A percentile compares a stretch with the other conserved stretches of the same genome.
Evolutionary conservation across 2,113 vertebrate genomes (phyloP).

Genomic region (Speoplatyrhinus poulsoni): DNA sequence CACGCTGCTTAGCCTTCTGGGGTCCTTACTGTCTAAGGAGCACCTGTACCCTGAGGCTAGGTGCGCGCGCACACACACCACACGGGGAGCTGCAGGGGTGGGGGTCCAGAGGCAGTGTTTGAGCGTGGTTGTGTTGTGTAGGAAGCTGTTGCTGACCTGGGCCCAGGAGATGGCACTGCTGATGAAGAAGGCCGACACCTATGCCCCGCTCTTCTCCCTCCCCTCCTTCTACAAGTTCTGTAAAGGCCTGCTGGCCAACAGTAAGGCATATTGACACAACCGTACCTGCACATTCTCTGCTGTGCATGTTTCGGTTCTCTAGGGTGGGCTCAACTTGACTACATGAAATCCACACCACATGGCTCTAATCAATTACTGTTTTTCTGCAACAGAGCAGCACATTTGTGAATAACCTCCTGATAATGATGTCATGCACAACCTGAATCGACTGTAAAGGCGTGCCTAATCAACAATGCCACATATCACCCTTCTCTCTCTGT

Average conservation of each 20-base stretch:
- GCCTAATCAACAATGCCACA: not conserved
- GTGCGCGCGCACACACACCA: constrained; percentile 59
- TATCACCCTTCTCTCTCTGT: not conserved
- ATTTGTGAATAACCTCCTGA: too few relatives aligned
- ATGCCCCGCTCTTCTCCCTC: constrained; percentile 90
- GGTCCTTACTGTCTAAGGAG: constrained; percentile 87
- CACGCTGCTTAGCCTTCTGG: constrained; percentile 89
- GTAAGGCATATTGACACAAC: constrained; percentile 71
- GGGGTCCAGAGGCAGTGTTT: not conserved
- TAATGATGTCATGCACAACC: too few relatives aligned
- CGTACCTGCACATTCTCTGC: too few relatives aligned
- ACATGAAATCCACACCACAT: too few relatives aligned
- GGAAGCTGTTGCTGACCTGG: constrained; percentile 93
- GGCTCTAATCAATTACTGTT: too few relatives aligned
- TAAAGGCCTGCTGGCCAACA: constrained; percentile 92
- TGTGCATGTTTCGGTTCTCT: too few relatives aligned
- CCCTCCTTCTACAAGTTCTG: constrained; percentile 95
- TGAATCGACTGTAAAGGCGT: too few relatives aligned
- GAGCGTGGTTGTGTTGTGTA: constrained; percentile 46
- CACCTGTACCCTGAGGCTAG: constrained; percentile 89
- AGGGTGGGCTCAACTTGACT: too few relatives aligned
- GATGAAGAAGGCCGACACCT: constrained; percentile 98
- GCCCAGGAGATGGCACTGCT: constrained; percentile 91
- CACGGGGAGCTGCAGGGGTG: not conserved
- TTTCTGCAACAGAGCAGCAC: too few relatives aligned